A percentile compares a stretch with the other conserved stretches of the same genome.
These are phyloP conservation scores for Nineta flava DNA, from an alignment of 2,888 invertebrate species.

Conservation along the genomic window DNA sequence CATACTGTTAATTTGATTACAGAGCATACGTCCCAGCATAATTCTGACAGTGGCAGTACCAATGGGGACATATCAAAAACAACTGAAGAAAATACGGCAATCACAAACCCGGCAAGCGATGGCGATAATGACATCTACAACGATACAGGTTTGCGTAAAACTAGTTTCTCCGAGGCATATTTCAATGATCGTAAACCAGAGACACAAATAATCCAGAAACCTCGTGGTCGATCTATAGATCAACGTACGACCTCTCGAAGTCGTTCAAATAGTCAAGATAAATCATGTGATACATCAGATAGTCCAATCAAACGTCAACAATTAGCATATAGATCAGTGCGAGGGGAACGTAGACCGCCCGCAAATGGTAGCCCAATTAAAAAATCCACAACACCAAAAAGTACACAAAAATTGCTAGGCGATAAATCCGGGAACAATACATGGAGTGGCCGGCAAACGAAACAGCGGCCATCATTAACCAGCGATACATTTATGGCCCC, in stretches of 20 bases:
- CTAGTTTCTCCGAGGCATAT: conserved; percentile 47
- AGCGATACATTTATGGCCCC: conserved; percentile 41
- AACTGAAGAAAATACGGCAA: background rate
- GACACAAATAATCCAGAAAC: conserved; percentile 15
- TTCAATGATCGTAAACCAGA: conserved; percentile 34
- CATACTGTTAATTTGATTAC: background rate
- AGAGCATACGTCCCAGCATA: conserved; percentile 6
- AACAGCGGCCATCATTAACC: conserved; percentile 34
- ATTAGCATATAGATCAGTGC: conserved; percentile 27
- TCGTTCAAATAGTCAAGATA: conserved; percentile 30
- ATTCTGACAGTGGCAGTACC: conserved; percentile 7
- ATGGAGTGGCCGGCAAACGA: conserved; percentile 49
- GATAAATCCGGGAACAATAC: conserved; percentile 39
- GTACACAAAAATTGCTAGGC: conserved; percentile 24
- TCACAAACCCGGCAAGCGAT: conserved; percentile 23
- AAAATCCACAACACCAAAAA: conserved; percentile 23
- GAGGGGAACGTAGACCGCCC: conserved; percentile 28
- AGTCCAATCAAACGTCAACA: conserved; percentile 22
- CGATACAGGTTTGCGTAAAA: conserved; percentile 53
- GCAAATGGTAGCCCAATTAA: conserved; percentile 27
- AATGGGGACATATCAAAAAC: background rate
- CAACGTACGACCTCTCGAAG: conserved; percentile 29
- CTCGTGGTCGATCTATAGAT: conserved; percentile 11
- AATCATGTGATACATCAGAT: conserved; percentile 20
- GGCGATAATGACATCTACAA: conserved; percentile 46